Conservation (phyloP, 1,140 invertebrate species). For the Harpegnathos saltator region DNA sequence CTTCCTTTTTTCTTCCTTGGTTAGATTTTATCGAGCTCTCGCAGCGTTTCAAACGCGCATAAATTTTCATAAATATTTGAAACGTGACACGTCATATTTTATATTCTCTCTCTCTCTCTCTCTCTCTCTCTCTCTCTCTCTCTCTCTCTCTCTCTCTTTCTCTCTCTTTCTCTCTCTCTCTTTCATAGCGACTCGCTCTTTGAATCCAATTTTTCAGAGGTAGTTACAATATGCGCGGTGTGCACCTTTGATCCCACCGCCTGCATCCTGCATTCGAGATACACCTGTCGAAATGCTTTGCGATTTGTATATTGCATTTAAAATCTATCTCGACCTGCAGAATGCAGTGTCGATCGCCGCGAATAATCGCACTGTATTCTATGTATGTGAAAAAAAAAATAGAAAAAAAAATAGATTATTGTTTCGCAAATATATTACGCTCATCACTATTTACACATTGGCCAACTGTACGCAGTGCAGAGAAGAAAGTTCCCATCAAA, state of each 20-base stretch:
- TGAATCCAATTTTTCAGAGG: constrained; percentile 1
- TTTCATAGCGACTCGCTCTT: background rate
- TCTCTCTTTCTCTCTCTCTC: too few relatives aligned
- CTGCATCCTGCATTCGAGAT: background rate
- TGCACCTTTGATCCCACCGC: background rate
- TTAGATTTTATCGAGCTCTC: too few relatives aligned
- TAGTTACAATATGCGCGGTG: background rate
- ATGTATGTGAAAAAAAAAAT: too few relatives aligned
- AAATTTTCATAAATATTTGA: too few relatives aligned
- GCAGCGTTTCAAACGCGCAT: background rate
- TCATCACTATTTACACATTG: too few relatives aligned
- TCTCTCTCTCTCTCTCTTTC: too few relatives aligned
- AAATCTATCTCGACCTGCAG: background rate
- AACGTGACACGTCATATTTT: too few relatives aligned
- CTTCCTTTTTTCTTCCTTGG: background rate
- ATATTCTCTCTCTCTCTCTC: too few relatives aligned
- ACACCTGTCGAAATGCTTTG: background rate
- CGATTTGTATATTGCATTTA: background rate
- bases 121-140: too few relatives aligned
- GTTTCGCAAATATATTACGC: background rate
- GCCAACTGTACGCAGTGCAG: too few relatives aligned
- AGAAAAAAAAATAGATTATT: background rate
- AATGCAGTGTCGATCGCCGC: background rate
- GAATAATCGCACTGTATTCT: background rate
- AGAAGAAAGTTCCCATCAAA: background rate